A percentile compares a stretch with the other conserved stretches of the same genome.
These are phyloP conservation scores for Pangasius sanitwongsei DNA, from an alignment of 2,797 vertebrate species.

Conservation along the genomic window DNA sequence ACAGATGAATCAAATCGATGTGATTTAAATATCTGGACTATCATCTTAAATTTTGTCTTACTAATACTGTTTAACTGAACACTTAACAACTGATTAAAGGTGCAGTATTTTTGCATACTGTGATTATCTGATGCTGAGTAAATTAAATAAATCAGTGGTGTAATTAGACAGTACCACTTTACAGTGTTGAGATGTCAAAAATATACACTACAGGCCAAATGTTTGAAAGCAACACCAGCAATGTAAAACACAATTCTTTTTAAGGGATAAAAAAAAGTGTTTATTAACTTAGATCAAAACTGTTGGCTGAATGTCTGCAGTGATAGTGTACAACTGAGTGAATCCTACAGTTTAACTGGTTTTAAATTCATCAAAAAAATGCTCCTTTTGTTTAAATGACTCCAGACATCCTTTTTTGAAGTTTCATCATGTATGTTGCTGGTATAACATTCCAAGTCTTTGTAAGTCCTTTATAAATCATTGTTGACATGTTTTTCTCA, in stretches of 20 bases:
- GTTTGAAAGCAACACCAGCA: slow-evolving; percentile 19
- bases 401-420: neutral
- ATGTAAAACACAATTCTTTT: neutral
- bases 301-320: neutral
- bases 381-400: neutral
- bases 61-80: neutral
- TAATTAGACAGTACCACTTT: neutral
- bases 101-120: slow-evolving; percentile 25
- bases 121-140: slow-evolving; percentile 10
- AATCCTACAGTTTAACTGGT: neutral
- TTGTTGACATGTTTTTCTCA: neutral
- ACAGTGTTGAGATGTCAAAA: slow-evolving; percentile 10
- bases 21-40: neutral
- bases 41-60: slow-evolving; percentile 3
- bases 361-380: neutral
- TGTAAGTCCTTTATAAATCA: neutral
- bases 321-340: neutral
- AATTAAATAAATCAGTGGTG: neutral
- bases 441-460: slow-evolving; percentile 20
- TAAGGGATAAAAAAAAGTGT: neutral
- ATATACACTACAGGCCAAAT: slow-evolving; percentile 26
- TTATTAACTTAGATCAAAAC: neutral
- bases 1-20: neutral
- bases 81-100: neutral
- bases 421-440: neutral